phyloP scores from a whole-genome alignment of 64 coral and sea anemone species.

The Actinia equina region DNA sequence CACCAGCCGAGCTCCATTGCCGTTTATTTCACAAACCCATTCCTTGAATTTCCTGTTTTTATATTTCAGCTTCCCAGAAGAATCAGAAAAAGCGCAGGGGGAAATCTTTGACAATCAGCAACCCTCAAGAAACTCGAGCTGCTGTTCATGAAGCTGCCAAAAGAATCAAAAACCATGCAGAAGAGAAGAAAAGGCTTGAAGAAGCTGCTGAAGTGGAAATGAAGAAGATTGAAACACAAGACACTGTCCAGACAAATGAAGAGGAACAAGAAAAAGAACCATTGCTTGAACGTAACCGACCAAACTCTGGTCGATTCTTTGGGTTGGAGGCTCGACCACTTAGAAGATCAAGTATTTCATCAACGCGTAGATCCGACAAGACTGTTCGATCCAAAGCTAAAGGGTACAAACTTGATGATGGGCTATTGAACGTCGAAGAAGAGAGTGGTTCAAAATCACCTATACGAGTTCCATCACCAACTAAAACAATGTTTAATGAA shows the following conservation, averaged over 20 bases:
- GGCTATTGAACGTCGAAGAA: background rate
- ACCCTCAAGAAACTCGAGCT: background rate
- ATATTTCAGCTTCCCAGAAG: background rate
- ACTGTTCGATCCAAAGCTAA: constrained; percentile 65
- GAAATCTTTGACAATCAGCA: background rate
- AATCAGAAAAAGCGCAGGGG: constrained; percentile 11
- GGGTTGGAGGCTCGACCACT: constrained; percentile 73
- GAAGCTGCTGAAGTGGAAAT: background rate
- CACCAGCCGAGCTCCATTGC: too few relatives aligned
- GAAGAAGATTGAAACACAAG: background rate
- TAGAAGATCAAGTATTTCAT: constrained; percentile 78
- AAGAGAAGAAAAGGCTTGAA: background rate
- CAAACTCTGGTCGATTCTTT: constrained; percentile 56
- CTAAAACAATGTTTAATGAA: background rate
- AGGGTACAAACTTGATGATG: constrained; percentile 54
- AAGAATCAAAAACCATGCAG: background rate
- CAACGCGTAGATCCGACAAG: constrained; percentile 74
- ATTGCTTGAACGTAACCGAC: constrained; percentile 24
- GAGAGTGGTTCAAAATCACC: background rate
- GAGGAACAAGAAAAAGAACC: background rate
- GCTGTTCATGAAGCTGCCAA: constrained; percentile 8
- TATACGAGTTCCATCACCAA: background rate
- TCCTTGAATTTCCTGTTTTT: background rate
- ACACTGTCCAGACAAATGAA: background rate
- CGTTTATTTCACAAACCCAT: too few relatives aligned